Conservation (phyloP, 64 coral and sea anemone genomes). For the Stichodactyla helianthus region DNA sequence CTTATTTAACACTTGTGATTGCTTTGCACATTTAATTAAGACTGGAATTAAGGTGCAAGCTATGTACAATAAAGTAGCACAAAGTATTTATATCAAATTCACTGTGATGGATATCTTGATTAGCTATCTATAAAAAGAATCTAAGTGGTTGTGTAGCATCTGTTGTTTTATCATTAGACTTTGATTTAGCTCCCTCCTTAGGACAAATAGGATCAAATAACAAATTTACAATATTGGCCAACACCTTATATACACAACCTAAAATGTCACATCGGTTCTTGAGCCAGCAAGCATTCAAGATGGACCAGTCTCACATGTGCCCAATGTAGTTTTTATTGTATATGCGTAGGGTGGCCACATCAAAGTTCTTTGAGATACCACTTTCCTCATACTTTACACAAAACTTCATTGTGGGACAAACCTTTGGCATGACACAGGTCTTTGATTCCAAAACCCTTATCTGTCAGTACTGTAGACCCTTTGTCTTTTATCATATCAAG, state of each 20-base stretch:
- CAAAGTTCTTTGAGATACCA: constrained; percentile 57
- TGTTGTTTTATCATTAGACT: constrained; percentile 16
- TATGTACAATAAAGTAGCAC: background rate
- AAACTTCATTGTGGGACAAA: constrained; percentile 48
- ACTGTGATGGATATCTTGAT: background rate
- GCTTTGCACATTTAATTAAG: background rate
- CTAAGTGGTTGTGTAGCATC: background rate
- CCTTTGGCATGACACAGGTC: constrained; percentile 47
- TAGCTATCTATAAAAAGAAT: background rate
- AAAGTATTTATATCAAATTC: background rate
- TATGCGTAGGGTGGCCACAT: constrained; percentile 52
- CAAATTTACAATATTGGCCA: constrained; percentile 58
- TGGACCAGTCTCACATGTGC: constrained; percentile 52
- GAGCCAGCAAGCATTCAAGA: constrained; percentile 50
- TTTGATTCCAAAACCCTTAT: constrained; percentile 65
- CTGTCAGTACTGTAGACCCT: constrained; percentile 38
- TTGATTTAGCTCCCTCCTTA: no score
- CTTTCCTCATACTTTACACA: constrained; percentile 54
- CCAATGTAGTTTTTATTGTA: constrained; percentile 68
- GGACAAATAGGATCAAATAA: no score
- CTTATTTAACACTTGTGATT: background rate
- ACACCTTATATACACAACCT: constrained; percentile 22
- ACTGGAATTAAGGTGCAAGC: background rate
- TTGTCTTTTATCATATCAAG: constrained; percentile 51
- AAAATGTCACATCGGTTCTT: constrained; percentile 45